phyloP scores from a whole-genome alignment of 2,797 vertebrate genomes.

The Oreochromis grahami region DNA sequence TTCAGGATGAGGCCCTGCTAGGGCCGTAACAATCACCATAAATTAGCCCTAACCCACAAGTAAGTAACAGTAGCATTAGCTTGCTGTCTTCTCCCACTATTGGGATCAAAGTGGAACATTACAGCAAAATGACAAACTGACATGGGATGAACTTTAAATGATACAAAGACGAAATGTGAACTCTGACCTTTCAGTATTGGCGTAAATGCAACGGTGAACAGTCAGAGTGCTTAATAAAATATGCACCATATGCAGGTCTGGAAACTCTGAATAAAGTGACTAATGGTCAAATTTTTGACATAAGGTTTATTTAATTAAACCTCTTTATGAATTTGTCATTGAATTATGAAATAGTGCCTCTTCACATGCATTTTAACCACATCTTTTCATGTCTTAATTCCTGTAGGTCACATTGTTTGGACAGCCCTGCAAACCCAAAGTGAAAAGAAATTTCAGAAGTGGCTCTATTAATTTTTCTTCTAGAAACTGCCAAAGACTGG shows the following conservation, averaged over 20 bases:
- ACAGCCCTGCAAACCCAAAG: not conserved
- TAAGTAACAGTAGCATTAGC: not conserved
- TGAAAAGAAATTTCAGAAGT: not conserved
- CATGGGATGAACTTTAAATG: not conserved
- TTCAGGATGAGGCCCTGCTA: too few species aligned
- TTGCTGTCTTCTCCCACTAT: not conserved
- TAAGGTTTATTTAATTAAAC: not conserved
- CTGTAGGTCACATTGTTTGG: not conserved
- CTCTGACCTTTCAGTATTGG: not conserved
- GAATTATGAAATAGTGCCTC: not conserved
- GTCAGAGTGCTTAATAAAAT: not conserved
- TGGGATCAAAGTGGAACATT: not conserved
- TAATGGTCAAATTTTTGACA: fast-evolving
- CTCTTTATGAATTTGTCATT: not conserved
- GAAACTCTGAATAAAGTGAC: not conserved
- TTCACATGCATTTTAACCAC: not conserved
- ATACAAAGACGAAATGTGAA: not conserved
- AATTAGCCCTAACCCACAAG: not conserved
- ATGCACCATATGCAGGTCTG: not conserved
- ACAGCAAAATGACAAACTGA: not conserved
- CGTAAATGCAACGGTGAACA: not conserved
- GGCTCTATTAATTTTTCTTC: not conserved
- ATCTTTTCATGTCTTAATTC: not conserved
- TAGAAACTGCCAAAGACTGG: not conserved
- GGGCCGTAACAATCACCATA: too few species aligned